Base-by-base conservation (phyloP, 2,888 invertebrate genomes). In the Hirtodrosophila trivittata region DNA sequence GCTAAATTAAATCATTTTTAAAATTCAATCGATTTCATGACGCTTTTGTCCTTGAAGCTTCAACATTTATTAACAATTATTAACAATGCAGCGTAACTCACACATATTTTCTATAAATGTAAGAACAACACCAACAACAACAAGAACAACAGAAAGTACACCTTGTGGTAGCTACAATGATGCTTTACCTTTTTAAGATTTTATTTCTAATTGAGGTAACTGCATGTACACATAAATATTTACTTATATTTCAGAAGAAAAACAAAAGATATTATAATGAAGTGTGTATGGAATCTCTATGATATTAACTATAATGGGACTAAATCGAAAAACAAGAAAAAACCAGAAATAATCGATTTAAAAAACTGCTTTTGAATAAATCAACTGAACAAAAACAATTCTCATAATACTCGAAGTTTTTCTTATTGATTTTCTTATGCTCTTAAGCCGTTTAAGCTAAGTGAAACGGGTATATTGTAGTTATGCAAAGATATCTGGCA, bases 1-100 rank as follows among this genome's bases (percentile, higher is more conserved):
- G 82, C 70, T 77, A 86, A 82, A 86, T 86, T 75, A 80, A 82
- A 82, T 70, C 59, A 80, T 71, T 72, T 82, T 66, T 52, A 58
- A 68, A 58, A 66, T 62, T 54, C 58, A 49, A 66, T 65, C 46
- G 41, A 66, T 77, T 52, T 38, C 50, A 64, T 5, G 64, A 64
- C 68, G 65, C 57, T 75, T 78, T 63, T 63, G 58, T 64, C 58
- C 49, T 60, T 42, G 69, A 69, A 69, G 81, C 81, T 81, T 81
- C 52, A 66, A 62, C 63, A 58, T 60, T 52, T 52, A 56, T 49
- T 21, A 63, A 52, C 54, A 57, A 50, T 54, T 54, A 60, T 58
- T 64, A 71, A 45, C 78, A 65, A 57, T 57, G 56, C 58, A 51
- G 62, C 55, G 18, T 59, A 67, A 47, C 57, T 56, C 32, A 57